A percentile compares a stretch with the other conserved stretches of the same genome.
phyloP scores from a whole-genome alignment of 64 coral and sea anemone species.

The Exaiptasia diaphana region DNA sequence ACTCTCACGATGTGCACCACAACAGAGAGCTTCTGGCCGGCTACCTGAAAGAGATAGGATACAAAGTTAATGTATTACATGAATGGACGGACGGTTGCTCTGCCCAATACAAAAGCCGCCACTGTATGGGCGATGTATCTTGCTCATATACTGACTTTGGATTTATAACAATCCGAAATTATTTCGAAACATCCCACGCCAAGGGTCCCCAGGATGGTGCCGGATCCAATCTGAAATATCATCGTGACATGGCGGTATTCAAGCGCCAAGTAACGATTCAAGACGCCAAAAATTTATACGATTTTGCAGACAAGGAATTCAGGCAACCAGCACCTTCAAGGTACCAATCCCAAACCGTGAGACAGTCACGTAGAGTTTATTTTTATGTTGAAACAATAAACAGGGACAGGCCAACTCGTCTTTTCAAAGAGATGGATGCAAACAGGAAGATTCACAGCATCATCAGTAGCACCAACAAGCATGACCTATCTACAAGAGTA shows the following conservation, averaged over 20 bases:
- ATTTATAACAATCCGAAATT: slow-evolving; percentile 5
- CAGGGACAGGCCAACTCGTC: neutral
- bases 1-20: neutral
- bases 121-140: slow-evolving; percentile 18
- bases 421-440: neutral
- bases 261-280: neutral
- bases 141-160: neutral
- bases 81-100: slow-evolving; percentile 33
- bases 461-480: neutral
- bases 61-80: neutral
- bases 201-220: slow-evolving; percentile 14
- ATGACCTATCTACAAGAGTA: neutral
- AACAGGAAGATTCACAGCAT: slow-evolving; percentile 5
- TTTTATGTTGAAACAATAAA: neutral
- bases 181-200: slow-evolving; percentile 37
- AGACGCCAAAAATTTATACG: slow-evolving; percentile 9
- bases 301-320: neutral
- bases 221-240: slow-evolving; percentile 15
- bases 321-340: neutral
- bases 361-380: neutral
- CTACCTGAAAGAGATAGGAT: slow-evolving; percentile 2
- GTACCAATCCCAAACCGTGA: neutral
- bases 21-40: neutral
- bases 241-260: slow-evolving; percentile 25
- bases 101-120: slow-evolving; percentile 10